Conservation (phyloP, 2,797 vertebrate species). For the Poeciliopsis presidionis region DNA sequence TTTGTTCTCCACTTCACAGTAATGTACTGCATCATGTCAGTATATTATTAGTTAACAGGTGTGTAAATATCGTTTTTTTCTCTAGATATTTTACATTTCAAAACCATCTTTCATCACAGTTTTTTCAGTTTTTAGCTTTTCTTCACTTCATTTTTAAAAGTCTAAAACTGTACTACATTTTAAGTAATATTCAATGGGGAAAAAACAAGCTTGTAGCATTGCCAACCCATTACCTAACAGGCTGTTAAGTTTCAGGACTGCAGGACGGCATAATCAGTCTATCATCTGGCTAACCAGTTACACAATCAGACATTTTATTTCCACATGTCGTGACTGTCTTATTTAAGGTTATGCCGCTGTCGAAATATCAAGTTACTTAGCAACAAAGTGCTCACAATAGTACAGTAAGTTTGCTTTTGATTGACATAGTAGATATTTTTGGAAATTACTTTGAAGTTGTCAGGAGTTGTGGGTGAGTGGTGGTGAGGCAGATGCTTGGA, state of each 20-base stretch:
- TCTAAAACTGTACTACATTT: neutral
- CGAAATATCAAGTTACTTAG: slow-evolving; percentile 24
- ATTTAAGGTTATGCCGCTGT: slow-evolving; percentile 3
- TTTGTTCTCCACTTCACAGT: neutral
- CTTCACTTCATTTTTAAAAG: neutral
- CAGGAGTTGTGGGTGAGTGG: too few species aligned
- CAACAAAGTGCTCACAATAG: slow-evolving; percentile 24
- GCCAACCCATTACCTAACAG: neutral
- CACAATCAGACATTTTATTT: slow-evolving; percentile 8
- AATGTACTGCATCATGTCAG: neutral
- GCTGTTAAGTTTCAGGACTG: slow-evolving; percentile 6
- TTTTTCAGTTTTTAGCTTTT: neutral
- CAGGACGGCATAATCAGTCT: slow-evolving; percentile 5
- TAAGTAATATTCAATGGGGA: neutral
- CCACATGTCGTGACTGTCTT: neutral
- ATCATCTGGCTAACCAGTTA: slow-evolving; percentile 6
- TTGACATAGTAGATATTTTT: slow-evolving; percentile 12
- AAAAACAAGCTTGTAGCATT: neutral
- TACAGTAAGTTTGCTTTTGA: slow-evolving; percentile 26
- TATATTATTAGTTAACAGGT: neutral
- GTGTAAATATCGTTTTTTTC: neutral
- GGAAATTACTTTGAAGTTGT: slow-evolving; percentile 15
- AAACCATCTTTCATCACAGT: neutral
- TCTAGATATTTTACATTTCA: neutral
- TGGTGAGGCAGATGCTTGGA: too few species aligned